These are phyloP conservation scores for Sebastes itinus DNA, from an alignment of 2,797 vertebrate genomes.

Conservation along the genomic window DNA sequence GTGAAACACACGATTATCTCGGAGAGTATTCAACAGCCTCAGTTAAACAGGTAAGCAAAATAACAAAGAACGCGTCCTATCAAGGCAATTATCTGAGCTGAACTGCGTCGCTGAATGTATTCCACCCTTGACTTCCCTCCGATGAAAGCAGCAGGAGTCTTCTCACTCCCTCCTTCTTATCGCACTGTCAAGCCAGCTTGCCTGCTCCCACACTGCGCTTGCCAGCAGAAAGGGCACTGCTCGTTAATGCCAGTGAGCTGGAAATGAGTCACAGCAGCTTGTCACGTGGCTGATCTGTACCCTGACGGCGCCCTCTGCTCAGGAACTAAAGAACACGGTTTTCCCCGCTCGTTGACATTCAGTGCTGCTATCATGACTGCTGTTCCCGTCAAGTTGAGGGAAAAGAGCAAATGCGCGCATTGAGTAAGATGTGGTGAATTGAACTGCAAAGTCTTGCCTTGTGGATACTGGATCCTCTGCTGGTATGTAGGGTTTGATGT, in stretches of 20 bases:
- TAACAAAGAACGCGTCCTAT: conserved; percentile 63
- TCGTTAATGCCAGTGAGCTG: conserved; percentile 79
- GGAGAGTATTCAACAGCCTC: conserved; percentile 33
- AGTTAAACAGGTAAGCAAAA: conserved; percentile 66
- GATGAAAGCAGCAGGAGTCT: conserved; percentile 70
- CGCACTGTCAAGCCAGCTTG: conserved; percentile 66
- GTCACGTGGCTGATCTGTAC: conserved; percentile 68
- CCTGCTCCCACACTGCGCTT: conserved; percentile 67
- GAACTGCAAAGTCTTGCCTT: conserved; percentile 3
- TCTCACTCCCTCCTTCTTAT: conserved; percentile 69
- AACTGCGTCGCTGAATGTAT: conserved; percentile 35
- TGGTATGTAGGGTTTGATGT: neutral
- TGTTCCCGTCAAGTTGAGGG: conserved; percentile 58
- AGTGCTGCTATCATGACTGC: conserved; percentile 48
- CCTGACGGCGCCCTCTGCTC: conserved; percentile 50
- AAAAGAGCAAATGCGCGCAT: conserved; percentile 53
- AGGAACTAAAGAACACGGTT: conserved; percentile 61
- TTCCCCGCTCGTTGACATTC: conserved; percentile 69
- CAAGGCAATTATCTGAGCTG: conserved; percentile 63
- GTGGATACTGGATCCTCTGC: neutral
- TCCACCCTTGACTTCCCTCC: conserved; percentile 71
- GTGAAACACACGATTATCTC: conserved; percentile 23
- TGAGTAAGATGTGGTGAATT: conserved; percentile 18
- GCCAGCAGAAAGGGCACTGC: conserved; percentile 75
- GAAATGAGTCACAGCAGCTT: conserved; percentile 76